Evolutionary conservation across 1,140 invertebrate species (phyloP).

Genomic region (Cardiocondyla obscurior): DNA sequence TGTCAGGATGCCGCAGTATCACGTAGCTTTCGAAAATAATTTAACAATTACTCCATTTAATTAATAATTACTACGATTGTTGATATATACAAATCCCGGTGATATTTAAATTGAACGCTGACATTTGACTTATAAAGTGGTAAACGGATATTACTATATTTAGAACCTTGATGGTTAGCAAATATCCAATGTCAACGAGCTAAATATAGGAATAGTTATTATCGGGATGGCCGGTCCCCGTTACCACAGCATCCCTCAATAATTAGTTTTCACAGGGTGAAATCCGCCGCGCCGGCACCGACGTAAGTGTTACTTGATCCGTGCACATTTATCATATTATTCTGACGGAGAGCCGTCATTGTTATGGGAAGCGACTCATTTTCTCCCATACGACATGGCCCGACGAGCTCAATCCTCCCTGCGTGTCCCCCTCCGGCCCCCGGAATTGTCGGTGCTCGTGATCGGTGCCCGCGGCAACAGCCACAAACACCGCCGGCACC

Average conservation of each 20-base stretch:
- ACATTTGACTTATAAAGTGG: background rate
- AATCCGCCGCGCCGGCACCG: background rate
- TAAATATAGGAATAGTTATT: background rate
- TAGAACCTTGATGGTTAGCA: background rate
- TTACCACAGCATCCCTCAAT: background rate
- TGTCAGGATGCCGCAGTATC: background rate
- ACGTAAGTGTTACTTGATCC: background rate
- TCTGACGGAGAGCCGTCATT: background rate
- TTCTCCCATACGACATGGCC: background rate
- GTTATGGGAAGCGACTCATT: constrained; percentile 33
- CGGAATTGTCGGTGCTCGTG: background rate
- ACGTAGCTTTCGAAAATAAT: background rate
- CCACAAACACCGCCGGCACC: background rate
- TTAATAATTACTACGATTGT: background rate
- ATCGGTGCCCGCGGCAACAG: background rate
- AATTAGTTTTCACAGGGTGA: background rate
- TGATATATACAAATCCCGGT: background rate
- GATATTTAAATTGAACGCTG: background rate
- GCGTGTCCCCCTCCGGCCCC: no score
- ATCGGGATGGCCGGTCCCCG: background rate
- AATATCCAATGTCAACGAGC: background rate
- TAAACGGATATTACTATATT: background rate
- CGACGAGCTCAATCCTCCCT: background rate
- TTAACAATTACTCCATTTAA: background rate
- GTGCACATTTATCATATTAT: constrained; percentile 3